phyloP scores from a whole-genome alignment of 2,888 invertebrate species.

The Meliscaeva auricollis region DNA sequence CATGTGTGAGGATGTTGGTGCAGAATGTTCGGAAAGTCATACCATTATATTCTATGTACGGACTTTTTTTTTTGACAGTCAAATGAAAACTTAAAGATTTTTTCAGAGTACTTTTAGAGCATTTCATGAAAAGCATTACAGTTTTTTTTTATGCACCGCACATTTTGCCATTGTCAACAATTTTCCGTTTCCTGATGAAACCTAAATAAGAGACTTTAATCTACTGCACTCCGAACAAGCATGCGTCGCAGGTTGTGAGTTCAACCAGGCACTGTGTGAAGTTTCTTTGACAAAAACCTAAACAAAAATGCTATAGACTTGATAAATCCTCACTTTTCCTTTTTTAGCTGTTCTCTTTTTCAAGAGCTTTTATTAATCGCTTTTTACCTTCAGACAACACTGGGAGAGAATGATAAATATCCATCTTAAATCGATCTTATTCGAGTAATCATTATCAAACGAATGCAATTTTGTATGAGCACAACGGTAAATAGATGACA shows the following conservation, averaged over 20 bases:
- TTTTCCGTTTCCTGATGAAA: background rate
- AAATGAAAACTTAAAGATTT: slow-evolving; percentile 14
- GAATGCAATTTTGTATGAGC: no score
- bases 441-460: no score
- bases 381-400: no score
- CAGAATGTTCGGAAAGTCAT: no score
- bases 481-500: no score
- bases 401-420: no score
- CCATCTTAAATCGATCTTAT: no score
- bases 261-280: slow-evolving; percentile 2
- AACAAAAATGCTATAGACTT: slow-evolving; percentile 2
- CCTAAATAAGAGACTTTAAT: slow-evolving; percentile 1
- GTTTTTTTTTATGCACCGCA: slow-evolving; percentile 6
- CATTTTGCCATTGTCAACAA: slow-evolving; percentile 1
- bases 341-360: background rate
- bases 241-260: slow-evolving; percentile 2
- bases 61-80: slow-evolving; percentile 16
- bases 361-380: no score
- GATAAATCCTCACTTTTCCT: background rate
- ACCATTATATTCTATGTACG: no score
- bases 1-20: no score
- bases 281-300: background rate
- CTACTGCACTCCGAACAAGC: slow-evolving; percentile 9
- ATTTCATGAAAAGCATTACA: slow-evolving; percentile 16
- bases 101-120: slow-evolving; percentile 1